Base-by-base conservation (phyloP, 1,140 invertebrate genomes). In the Sminthurinus signatus region DNA sequence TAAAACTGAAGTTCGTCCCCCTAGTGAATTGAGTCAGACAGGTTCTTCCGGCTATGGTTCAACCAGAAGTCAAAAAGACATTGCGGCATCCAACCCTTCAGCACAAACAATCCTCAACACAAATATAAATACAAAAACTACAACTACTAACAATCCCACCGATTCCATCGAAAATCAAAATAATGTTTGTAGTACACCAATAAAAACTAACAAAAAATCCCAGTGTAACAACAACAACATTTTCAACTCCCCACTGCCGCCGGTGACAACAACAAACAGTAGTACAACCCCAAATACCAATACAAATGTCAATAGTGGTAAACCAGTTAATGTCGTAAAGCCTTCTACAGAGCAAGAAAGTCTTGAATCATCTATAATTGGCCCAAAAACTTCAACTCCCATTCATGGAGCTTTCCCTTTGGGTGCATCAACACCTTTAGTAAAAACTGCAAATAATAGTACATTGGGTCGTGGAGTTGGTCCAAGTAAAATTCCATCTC, bases 41-140 rank as follows among this genome's bases (percentile, higher is more conserved):
- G 76, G 74, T 31, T 80, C 77, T 64, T 83, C 82, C 50, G 83
- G 83, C 23, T 84, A 84, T 73, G 82, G 83, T 56, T 83, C 82
- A 25, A 81, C 82, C 39, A 77, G 80, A 46, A 83, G 82, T 72
- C 81, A 81, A 50, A 68, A 64, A 25, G 62, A 69, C n/a, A 68
- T 64, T 17, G 62, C 39, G 17, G 56, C n/a, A n/a, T 50, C 43
- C 39, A 58, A 32, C 15, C 36, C 67, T 42, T n/a, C 44, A 12
- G 51, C 36, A 28, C 36, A 23, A 21, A 42, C 42, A 15, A 44
- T 19, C 21, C 10, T 19, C 36, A 17, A 8, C 36, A 8, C 36
- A 8, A 39, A 17, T 39, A 39, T 17, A 39, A 46, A 21, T 19
- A 46, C 44, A 8, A n/a, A 5, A 1, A 31, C 31, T n/a, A 21